Base-by-base conservation (phyloP, 1,140 invertebrate species). In the Ectropis grisescens region DNA sequence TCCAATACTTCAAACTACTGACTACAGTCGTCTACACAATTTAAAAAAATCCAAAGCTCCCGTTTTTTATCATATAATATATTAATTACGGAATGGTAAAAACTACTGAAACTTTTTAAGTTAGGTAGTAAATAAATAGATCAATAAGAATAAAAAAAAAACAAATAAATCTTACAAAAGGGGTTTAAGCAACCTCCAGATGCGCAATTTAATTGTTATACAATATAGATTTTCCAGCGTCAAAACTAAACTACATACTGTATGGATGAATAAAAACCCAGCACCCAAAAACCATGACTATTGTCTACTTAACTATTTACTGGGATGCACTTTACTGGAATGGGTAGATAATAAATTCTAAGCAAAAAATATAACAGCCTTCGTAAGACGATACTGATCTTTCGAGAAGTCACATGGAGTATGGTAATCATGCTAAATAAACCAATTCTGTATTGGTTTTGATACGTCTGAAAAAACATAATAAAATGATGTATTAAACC, bases 251-350 rank as follows among this genome's bases (percentile, higher is more conserved):
- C 41, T 32, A 49, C 36, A 34, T 66, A 64, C 53, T 32, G 33
- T 52, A 40, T 44, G 45, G 43, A 16, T 43, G 31, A 47, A 27
- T 19, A 49, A 54, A 55, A 61, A 71, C 58, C 72, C 72, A 78
- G 69, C 72, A 68, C 69, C 72, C 57, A 59, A 61, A 56, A 59
- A 53, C 58, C 16, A 61, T 42, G 22, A 40, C 57, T 68, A 66
- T 54, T 29, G 16, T 49, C 69, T 74, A 76, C 61, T 44, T 49
- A 35, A 47, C 60, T 68, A 69, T 57, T 57, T 74, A 78, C 72
- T 78, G 72, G 72, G 72, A 78, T 78, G 72, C 72, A 78, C 72
- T 75, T 68, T 55, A 61, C 55, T 58, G 53, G 49, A 48, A 47
- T 52, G 55, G 53, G 42, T 55, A 58, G 48, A 52, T 58, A 60